Conservation (phyloP, 1,140 invertebrate genomes). For the Trichonephila clavata region DNA sequence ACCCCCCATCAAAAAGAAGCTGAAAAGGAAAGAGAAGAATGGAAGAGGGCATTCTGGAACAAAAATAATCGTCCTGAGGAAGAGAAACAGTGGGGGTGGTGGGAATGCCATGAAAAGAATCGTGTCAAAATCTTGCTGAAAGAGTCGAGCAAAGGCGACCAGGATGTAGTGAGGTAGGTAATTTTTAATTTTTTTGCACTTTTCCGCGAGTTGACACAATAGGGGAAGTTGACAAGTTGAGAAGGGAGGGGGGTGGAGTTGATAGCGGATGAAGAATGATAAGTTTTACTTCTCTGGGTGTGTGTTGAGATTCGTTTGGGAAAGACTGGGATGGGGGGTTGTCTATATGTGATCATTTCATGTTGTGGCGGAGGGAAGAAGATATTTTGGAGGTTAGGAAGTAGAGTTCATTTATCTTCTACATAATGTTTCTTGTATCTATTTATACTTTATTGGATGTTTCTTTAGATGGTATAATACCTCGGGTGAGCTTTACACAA, state of each 20-base stretch:
- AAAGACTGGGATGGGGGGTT: not conserved
- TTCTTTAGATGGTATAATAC: not conserved
- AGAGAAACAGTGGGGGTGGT: not conserved
- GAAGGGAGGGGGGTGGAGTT: not conserved
- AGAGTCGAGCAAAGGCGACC: conserved; percentile 1
- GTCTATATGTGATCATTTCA: not conserved
- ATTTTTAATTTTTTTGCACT: conserved; percentile 55
- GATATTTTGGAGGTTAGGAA: not conserved
- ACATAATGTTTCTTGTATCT: too few species aligned
- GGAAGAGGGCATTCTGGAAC: conserved; percentile 27
- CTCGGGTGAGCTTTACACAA: too few species aligned
- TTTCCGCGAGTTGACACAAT: conserved; percentile 44
- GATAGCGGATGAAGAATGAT: conserved; percentile 57
- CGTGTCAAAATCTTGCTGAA: conserved; percentile 31
- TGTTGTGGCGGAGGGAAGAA: not conserved
- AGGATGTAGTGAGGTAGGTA: conserved; percentile 43
- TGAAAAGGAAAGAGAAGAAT: conserved; percentile 36
- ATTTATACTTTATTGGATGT: not conserved
- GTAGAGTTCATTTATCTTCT: too few species aligned
- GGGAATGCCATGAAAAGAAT: conserved; percentile 28
- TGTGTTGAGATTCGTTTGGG: conserved; percentile 12
- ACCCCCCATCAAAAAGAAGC: not conserved
- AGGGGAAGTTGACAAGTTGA: conserved; percentile 25
- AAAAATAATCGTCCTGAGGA: conserved; percentile 47
- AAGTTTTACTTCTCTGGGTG: conserved; percentile 47